These are phyloP conservation scores for Pantherophis guttatus DNA, from an alignment of 2,113 vertebrate genomes.

Conservation along the genomic window DNA sequence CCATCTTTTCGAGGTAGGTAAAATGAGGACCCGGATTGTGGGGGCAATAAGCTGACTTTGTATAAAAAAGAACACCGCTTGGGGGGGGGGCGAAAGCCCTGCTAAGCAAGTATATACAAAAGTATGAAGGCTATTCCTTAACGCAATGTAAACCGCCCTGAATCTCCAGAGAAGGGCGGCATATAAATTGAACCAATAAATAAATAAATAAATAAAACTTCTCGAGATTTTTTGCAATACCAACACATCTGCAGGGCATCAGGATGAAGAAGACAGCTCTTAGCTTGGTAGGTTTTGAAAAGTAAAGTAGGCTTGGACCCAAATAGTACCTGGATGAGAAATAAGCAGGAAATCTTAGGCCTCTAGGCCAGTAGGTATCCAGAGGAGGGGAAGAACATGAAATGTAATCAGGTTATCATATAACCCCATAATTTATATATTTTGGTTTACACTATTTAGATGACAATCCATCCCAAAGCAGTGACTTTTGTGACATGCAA, in stretches of 20 bases:
- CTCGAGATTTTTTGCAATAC: neutral
- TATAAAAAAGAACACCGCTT: too few relatives aligned
- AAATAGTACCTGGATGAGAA: neutral
- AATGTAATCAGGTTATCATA: neutral
- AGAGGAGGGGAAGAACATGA: neutral
- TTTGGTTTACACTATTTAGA: neutral
- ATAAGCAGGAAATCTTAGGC: neutral
- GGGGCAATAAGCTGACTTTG: too few relatives aligned
- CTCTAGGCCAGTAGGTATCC: neutral
- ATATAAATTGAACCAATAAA: too few relatives aligned
- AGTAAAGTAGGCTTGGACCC: neutral
- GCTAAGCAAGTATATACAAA: too few relatives aligned
- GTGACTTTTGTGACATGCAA: neutral
- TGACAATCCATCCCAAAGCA: neutral
- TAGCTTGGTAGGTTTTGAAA: neutral
- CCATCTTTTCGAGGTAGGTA: too few relatives aligned
- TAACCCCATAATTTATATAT: neutral
- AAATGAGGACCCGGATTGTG: too few relatives aligned
- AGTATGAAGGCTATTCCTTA: too few relatives aligned
- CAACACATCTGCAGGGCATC: neutral
- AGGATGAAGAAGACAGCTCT: neutral
- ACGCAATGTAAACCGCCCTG: too few relatives aligned
- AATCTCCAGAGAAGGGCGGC: too few relatives aligned
- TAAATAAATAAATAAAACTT: neutral
- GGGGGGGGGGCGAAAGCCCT: too few relatives aligned